A percentile compares a stretch with the other conserved stretches of the same genome.
Evolutionary conservation across 2,113 vertebrate species (phyloP).

Genomic region (Nyctibius bracteatus): DNA sequence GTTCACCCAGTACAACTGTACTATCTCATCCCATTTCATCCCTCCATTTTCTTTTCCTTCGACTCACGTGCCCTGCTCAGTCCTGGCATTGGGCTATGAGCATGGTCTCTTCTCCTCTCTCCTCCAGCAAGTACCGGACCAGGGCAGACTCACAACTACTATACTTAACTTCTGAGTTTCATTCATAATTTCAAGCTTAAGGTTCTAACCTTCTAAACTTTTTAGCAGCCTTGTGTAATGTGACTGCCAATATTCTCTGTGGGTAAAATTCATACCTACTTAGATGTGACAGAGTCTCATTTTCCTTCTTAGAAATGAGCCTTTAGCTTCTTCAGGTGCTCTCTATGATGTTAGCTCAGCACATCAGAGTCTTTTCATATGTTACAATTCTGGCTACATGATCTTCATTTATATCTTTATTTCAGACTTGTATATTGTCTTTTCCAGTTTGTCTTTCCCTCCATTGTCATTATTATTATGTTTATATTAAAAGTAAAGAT

Average conservation of each 20-base stretch:
- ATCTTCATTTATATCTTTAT: not conserved
- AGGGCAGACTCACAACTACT: not conserved
- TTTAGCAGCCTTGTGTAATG: not conserved
- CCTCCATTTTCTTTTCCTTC: not conserved
- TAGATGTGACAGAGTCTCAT: not conserved
- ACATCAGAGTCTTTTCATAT: not conserved
- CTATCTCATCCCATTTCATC: not conserved
- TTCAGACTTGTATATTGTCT: not conserved
- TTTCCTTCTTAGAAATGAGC: not conserved
- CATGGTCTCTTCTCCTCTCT: not conserved
- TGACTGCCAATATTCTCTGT: not conserved
- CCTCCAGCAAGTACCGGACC: not conserved
- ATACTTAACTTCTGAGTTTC: not conserved
- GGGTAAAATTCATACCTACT: not conserved
- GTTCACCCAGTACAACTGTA: not conserved
- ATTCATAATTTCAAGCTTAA: not conserved
- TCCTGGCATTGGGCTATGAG: not conserved
- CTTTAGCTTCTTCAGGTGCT: not conserved
- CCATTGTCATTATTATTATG: not conserved
- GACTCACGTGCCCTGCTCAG: not conserved
- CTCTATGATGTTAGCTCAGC: not conserved
- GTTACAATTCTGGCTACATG: not conserved
- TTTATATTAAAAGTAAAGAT: not conserved
- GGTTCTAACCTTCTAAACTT: not conserved
- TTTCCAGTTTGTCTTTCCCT: not conserved